A percentile compares a stretch with the other conserved stretches of the same genome.
These are phyloP conservation scores for Papilio protenor DNA, from an alignment of 2,888 invertebrate species.

Conservation along the genomic window DNA sequence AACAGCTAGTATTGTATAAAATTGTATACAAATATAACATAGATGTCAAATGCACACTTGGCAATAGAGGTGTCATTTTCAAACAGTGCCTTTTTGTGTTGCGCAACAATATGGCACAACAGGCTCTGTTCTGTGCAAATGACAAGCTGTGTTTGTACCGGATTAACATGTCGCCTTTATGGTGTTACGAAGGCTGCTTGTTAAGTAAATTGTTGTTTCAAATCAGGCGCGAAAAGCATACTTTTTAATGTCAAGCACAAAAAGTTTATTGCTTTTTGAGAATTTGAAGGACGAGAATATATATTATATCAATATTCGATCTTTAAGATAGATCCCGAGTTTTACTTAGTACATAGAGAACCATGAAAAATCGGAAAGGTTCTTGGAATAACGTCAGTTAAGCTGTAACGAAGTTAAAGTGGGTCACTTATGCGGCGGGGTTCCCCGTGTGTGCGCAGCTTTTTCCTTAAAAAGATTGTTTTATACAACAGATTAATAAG, in stretches of 20 bases:
- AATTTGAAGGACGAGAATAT: background rate
- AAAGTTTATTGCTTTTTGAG: background rate
- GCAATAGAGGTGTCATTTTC: constrained; percentile 14
- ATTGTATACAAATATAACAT: background rate
- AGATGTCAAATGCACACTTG: constrained; percentile 9
- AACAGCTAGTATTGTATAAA: background rate
- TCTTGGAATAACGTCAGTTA: no score
- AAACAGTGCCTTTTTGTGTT: constrained; percentile 33
- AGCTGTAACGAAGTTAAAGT: no score
- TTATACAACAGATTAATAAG: no score
- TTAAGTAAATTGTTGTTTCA: constrained; percentile 25
- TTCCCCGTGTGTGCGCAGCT: no score
- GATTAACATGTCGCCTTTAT: constrained; percentile 31
- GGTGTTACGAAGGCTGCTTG: constrained; percentile 26
- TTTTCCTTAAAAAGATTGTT: no score
- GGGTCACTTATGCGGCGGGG: no score
- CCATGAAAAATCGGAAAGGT: no score
- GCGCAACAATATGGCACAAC: constrained; percentile 8
- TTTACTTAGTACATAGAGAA: no score
- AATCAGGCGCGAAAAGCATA: background rate
- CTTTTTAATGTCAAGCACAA: background rate
- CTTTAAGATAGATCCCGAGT: no score
- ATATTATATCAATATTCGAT: background rate
- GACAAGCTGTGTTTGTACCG: constrained; percentile 24
- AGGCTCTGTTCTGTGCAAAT: constrained; percentile 31